Evolutionary conservation across 2,888 invertebrate genomes (phyloP).

Genomic region (Cremastinae sp.): DNA sequence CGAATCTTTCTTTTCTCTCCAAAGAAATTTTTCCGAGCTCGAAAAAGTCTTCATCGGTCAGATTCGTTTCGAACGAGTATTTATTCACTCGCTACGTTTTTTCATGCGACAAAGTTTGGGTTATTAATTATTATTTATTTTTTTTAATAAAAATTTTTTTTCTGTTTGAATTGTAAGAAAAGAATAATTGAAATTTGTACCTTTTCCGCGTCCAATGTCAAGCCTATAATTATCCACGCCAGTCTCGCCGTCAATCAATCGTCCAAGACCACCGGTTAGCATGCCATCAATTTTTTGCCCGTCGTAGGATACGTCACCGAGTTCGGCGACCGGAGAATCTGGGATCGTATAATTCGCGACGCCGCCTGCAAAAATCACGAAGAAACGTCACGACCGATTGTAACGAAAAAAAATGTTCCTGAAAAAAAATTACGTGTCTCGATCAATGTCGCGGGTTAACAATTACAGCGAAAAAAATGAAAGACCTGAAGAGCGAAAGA

Average conservation of each 20-base stretch:
- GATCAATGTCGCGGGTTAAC: conserved; percentile 2
- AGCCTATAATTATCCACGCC: conserved; percentile 84
- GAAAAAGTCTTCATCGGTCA: too few species aligned
- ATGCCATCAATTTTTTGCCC: conserved; percentile 80
- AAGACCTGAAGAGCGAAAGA: conserved; percentile 10
- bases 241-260: conserved; percentile 85
- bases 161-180: too few species aligned
- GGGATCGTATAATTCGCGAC: conserved; percentile 82
- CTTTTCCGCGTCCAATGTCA: conserved; percentile 83
- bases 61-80: neutral
- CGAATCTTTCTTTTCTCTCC: neutral
- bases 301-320: conserved; percentile 86
- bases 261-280: conserved; percentile 85
- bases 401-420: neutral
- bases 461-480: conserved; percentile 18
- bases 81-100: neutral
- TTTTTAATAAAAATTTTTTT: too few species aligned
- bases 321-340: conserved; percentile 81
- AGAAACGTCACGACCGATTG: conserved; percentile 1
- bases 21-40: too few species aligned
- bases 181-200: conserved; percentile 74
- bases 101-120: neutral
- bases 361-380: conserved; percentile 80
- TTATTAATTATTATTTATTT: conserved; percentile 55
- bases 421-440: neutral